Evolutionary conservation across 23 tunicate genomes (phyloP), one percentile per base, ranked within the genome.

Genomic region (Phallusia fumigata): DNA sequence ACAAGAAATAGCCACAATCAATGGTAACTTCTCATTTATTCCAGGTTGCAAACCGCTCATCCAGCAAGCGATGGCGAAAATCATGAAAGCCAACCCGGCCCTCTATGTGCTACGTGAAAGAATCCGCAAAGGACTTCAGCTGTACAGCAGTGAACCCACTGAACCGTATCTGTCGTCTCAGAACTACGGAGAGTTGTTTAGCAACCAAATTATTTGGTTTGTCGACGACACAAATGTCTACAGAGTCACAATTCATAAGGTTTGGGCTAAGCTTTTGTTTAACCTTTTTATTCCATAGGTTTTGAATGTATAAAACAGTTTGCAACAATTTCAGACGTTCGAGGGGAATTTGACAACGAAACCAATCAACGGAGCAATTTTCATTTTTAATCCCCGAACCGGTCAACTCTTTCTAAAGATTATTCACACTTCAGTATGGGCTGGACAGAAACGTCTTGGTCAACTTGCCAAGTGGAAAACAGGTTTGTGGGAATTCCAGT

Each of bases 391-490:
- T 65, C 99, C 99, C 32, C 86, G 99, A 21, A 97, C 99, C 30
- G 99, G 99, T 19, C 99, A 97, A 69, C 89, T 97, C 31, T 97
- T 97, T 87, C 86, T 97, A 52, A 97, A 97, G 76, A 97, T 97
- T 80, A 97, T 97, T 74, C 99, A 97, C 84, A 97, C 99, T 33
- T 97, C 99, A 0, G 99, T 97, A 30, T 97, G 99, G 99, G 99
- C 99, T 3, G 99, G 99, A 18, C 99, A 97, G 86, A 97, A 97
- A 65, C 99, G 99, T 88, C 89, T 97, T 26, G 99, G 99, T 16
- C 99, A 97, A 85, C 85, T 97, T 33, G 99, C 99, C 47, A 97
- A 97, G 76, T 97, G 99, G 99, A 97, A 97, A 80, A 97, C 98
- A 0, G 98, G 98, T 94, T 0, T 0, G 90, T 83, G 28, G n/a